phyloP scores from a whole-genome alignment of 2,797 vertebrate genomes.

The Epinephelus malabaricus region DNA sequence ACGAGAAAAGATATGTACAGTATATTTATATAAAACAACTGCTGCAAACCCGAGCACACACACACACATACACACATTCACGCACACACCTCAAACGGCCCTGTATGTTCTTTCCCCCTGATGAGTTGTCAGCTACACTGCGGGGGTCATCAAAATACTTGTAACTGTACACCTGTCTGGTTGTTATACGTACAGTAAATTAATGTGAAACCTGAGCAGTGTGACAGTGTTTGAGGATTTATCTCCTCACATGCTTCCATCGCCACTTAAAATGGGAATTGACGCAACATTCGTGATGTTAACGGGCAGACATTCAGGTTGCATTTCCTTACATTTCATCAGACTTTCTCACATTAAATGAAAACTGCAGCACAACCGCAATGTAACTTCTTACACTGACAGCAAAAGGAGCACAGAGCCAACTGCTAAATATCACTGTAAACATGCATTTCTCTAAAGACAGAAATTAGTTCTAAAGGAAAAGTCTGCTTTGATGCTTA shows the following conservation, averaged over 20 bases:
- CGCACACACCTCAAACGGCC: slow-evolving; percentile 1
- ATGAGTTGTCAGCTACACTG: slow-evolving; percentile 62
- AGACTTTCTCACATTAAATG: slow-evolving; percentile 27
- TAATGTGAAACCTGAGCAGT: slow-evolving; percentile 51
- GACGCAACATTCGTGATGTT: slow-evolving; percentile 25
- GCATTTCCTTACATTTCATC: slow-evolving; percentile 51
- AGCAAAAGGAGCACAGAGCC: not conserved
- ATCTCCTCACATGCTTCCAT: slow-evolving; percentile 36
- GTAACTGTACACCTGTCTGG: slow-evolving; percentile 65
- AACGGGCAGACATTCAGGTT: slow-evolving; percentile 2
- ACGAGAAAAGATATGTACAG: slow-evolving; percentile 53
- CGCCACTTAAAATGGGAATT: slow-evolving; percentile 40
- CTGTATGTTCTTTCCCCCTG: slow-evolving; percentile 68
- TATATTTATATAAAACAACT: slow-evolving; percentile 69
- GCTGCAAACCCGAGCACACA: not conserved
- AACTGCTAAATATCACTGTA: not conserved
- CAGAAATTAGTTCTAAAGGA: not conserved
- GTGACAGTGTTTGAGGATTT: slow-evolving; percentile 46
- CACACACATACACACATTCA: slow-evolving; percentile 33
- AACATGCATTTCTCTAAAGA: not conserved
- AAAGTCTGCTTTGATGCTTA: not conserved
- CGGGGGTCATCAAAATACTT: slow-evolving; percentile 71
- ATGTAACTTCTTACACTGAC: not conserved
- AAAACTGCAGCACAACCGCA: not conserved
- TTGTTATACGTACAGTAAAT: slow-evolving; percentile 55